Evolutionary conservation across 2,113 vertebrate species (phyloP), one percentile per base, ranked within the genome.

Genomic region (Nesoenas mayeri): DNA sequence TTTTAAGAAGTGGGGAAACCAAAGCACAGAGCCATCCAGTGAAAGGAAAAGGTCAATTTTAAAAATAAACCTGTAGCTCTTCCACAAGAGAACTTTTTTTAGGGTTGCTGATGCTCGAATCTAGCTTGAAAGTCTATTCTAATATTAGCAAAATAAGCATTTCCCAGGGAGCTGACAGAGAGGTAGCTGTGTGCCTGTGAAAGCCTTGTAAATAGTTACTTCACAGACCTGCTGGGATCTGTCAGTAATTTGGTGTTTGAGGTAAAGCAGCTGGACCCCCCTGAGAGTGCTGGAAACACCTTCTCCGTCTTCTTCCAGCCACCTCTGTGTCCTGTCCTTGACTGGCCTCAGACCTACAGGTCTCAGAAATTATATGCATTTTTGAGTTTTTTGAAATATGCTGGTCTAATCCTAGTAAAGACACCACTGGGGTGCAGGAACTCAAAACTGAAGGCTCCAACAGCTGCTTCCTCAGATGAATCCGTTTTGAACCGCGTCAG

Each of bases 21-120:
- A 72, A 96, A 93, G 85, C 65, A 66, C 50, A 21, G 73, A 94
- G 73, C 79, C 65, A 75, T 69, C 83, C 80, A 89, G 24, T 81
- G 73, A 88, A 92, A 91, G 75, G 79, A 80, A 97, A 94, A 94
- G 91, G 93, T 91, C 91, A 93, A 40, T 94, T 95, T 96, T 96
- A 93, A 96, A 96, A 96, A 96, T 93, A 96, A 97, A 96, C 74
- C 81, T 73, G 78, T 57, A 75, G 81, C 58, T 92, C 29, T 84
- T 91, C 71, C 72, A 61, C 83, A 73, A 79, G 92, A 79, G 73
- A 81, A 72, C 77, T 92, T 92, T 94, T 85, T 96, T 92, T 93
- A 93, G 83, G 72, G 36, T 74, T 66, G 65, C 82, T 64, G 71
- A 54, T 93, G 91, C 64, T 92, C 81, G 77, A 86, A 86, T 86